Percentiles rank a stretch among this genome's conserved stretches.
Evolutionary conservation across 1,140 invertebrate species (phyloP).

Genomic region (Popillia japonica): DNA sequence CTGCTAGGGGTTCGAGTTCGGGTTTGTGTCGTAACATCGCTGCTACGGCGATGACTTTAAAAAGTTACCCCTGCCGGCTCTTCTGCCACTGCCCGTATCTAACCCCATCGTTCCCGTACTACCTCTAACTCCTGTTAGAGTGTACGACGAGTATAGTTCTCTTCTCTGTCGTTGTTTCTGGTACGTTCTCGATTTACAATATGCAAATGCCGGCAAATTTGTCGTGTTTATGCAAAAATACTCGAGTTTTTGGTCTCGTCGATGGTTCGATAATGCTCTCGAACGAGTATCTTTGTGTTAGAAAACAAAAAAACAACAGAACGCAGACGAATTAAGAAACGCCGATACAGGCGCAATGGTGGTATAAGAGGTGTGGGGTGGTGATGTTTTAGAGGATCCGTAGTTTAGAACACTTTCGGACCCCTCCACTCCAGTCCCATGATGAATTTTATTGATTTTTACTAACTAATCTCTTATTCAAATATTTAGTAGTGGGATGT

Average conservation of each 20-base stretch:
- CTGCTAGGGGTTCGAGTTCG: slow-evolving; percentile 21
- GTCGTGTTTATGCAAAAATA: slow-evolving; percentile 57
- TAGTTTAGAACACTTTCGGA: slow-evolving; percentile 27
- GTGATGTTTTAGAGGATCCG: neutral
- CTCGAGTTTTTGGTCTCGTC: slow-evolving; percentile 51
- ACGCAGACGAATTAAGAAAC: neutral
- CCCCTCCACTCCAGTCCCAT: slow-evolving; percentile 24
- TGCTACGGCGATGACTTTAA: slow-evolving; percentile 29
- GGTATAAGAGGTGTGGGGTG: too few species aligned
- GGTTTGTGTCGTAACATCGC: slow-evolving; percentile 32
- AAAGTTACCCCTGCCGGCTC: slow-evolving; percentile 24
- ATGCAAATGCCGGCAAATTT: slow-evolving; percentile 56
- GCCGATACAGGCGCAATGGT: neutral
- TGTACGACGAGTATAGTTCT: slow-evolving; percentile 18
- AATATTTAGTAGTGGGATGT: slow-evolving; percentile 11
- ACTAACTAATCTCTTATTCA: slow-evolving; percentile 16
- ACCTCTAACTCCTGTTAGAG: slow-evolving; percentile 24
- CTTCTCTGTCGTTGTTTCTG: slow-evolving; percentile 41
- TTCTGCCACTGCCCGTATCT: neutral
- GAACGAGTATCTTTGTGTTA: slow-evolving; percentile 19
- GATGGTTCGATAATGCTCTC: slow-evolving; percentile 41
- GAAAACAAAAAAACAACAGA: too few species aligned
- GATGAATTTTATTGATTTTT: slow-evolving; percentile 27
- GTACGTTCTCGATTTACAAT: slow-evolving; percentile 49
- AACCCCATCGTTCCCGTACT: slow-evolving; percentile 16